A percentile compares a stretch with the other conserved stretches of the same genome.
Evolutionary conservation across 2,113 vertebrate species (phyloP).

Genomic region (Colistium nudipinnis): DNA sequence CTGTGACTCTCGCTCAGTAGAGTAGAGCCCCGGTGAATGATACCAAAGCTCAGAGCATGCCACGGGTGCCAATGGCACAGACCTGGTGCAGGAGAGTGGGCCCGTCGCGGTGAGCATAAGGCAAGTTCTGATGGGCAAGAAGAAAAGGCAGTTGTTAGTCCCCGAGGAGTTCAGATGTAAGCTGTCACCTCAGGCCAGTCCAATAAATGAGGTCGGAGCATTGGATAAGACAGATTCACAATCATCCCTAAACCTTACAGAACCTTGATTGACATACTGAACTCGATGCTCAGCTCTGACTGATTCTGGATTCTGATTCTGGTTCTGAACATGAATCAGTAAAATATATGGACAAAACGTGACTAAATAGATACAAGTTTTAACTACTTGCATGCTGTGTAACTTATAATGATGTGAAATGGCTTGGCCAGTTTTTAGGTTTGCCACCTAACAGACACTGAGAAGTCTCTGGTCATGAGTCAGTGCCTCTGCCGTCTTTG

Average conservation of each 20-base stretch:
- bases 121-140: constrained; percentile 80
- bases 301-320: not conserved
- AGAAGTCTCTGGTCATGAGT: constrained; percentile 22
- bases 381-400: not conserved
- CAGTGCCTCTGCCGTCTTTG: constrained; percentile 1
- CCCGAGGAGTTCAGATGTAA: constrained; percentile 1
- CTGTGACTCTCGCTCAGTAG: constrained; percentile 22
- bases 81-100: constrained; percentile 77
- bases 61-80: constrained; percentile 73
- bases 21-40: constrained; percentile 37
- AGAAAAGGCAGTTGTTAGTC: constrained; percentile 76
- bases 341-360: not conserved
- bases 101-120: constrained; percentile 74
- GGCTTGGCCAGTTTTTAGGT: constrained; percentile 4
- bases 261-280: constrained; percentile 1
- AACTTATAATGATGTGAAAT: too few species aligned
- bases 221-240: not conserved
- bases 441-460: constrained; percentile 24
- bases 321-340: not conserved
- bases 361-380: not conserved
- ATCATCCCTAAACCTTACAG: not conserved
- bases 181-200: constrained; percentile 6
- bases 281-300: too few species aligned
- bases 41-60: constrained; percentile 65
- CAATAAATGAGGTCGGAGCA: too few species aligned